Evolutionary conservation across 2,888 invertebrate species (phyloP), one percentile per base, ranked within the genome.

Genomic region (Coleophora deauratella): DNA sequence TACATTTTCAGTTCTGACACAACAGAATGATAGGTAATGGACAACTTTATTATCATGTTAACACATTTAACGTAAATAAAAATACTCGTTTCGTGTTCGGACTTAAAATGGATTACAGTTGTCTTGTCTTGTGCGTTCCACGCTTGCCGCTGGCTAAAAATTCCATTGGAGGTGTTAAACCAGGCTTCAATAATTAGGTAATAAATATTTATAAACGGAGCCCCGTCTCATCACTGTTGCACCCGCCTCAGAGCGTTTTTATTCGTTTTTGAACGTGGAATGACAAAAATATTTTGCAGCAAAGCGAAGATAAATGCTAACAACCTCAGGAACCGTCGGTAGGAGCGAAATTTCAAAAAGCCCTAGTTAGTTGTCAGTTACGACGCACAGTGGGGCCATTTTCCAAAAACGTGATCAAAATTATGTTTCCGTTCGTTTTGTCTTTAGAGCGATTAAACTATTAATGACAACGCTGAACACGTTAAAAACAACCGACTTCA

Each of bases 121-220:
- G 55, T 49, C 47, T 54, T 57, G 59, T 57, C 58, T 59, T 47
- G 44, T 31, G 51, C 52, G 58, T 57, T 57, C 48, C 52, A 59
- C 57, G 53, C 49, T 46, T 52, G 69, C 70, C 70, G 51, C 56
- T 57, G 65, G 70, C 67, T 62, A 61, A 65, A 66, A 54, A 63
- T 62, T 47, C 59, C 62, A 63, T 59, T 59, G 62, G 56, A 72
- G 59, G 70, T 71, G 73, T 70, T 69, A 72, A 74, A 63, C 64
- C 67, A 58, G 62, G 59, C 59, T 62, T 55, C 60, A 53, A 73
- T 81, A 80, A 80, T 79, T 71, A 73, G 76, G 72, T 71, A 72
- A 79, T 84, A 80, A 81, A 82, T 81, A 82, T 82, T 82, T 81
- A 81, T 79, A 80, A 78, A 73, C 64, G 66, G 51, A 59, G 66